Conservation (phyloP, 2,888 invertebrate species). For the Abscondita cerata region DNA sequence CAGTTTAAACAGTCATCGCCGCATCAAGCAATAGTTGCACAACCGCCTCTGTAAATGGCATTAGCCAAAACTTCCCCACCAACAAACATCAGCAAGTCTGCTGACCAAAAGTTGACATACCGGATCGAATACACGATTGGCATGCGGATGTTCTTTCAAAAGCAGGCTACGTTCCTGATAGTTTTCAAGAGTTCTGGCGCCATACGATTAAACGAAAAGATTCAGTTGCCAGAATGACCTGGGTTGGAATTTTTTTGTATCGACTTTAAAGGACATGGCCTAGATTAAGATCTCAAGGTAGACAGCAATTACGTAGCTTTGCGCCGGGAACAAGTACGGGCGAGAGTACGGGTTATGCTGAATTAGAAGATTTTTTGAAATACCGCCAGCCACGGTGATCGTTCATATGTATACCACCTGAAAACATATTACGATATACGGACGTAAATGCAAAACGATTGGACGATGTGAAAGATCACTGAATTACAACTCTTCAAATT, state of each 20-base stretch:
- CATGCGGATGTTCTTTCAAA: too few species aligned
- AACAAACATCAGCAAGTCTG: too few species aligned
- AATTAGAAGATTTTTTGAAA: constrained; percentile 32
- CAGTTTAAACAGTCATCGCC: too few species aligned
- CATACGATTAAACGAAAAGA: too few species aligned
- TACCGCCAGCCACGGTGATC: constrained; percentile 51
- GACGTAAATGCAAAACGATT: constrained; percentile 67
- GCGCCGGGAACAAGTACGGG: constrained; percentile 59
- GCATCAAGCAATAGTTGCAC: too few species aligned
- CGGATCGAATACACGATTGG: too few species aligned
- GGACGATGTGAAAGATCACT: constrained; percentile 94
- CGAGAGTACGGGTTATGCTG: constrained; percentile 27
- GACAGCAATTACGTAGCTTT: constrained; percentile 77
- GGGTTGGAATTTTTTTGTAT: constrained; percentile 46
- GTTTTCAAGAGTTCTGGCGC: too few species aligned
- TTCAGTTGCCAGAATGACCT: too few species aligned
- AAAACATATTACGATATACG: constrained; percentile 45
- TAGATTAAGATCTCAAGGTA: constrained; percentile 64
- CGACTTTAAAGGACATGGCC: constrained; percentile 69
- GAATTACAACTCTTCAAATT: constrained; percentile 97
- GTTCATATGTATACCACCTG: constrained; percentile 56
- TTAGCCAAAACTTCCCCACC: too few species aligned
- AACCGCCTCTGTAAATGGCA: too few species aligned
- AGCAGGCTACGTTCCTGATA: too few species aligned
- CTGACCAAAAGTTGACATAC: too few species aligned